phyloP scores from a whole-genome alignment of 1,140 invertebrate genomes.

The Drosophila baimaii region DNA sequence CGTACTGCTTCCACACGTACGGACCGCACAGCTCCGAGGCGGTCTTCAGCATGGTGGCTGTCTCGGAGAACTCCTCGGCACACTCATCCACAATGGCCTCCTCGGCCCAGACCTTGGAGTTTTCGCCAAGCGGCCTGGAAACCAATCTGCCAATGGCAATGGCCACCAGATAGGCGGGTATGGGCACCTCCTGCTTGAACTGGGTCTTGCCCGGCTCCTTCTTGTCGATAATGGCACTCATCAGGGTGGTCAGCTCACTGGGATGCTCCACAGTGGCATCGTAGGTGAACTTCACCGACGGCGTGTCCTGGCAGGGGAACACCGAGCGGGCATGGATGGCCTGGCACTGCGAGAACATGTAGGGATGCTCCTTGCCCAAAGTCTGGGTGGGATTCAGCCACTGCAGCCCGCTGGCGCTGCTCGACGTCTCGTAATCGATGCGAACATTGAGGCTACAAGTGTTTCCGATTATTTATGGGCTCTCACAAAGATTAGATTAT shows the following conservation, averaged over 20 bases:
- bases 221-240: slow-evolving; percentile 91
- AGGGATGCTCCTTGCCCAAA: slow-evolving; percentile 93
- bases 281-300: slow-evolving; percentile 95
- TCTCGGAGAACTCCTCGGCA: slow-evolving; percentile 95
- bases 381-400: slow-evolving; percentile 96
- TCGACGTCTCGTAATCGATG: slow-evolving; percentile 91
- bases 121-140: slow-evolving; percentile 90
- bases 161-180: slow-evolving; percentile 92
- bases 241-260: slow-evolving; percentile 91
- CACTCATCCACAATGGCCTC: slow-evolving; percentile 92
- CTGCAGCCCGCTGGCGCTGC: slow-evolving; percentile 92
- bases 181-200: slow-evolving; percentile 91
- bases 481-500: slow-evolving; percentile 60
- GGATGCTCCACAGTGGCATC: slow-evolving; percentile 92
- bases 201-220: slow-evolving; percentile 85
- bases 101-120: slow-evolving; percentile 95
- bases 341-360: slow-evolving; percentile 97
- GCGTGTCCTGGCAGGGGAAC: slow-evolving; percentile 97
- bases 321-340: slow-evolving; percentile 95
- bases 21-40: slow-evolving; percentile 93
- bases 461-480: slow-evolving; percentile 54
- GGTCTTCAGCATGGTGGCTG: slow-evolving; percentile 92
- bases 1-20: slow-evolving; percentile 95
- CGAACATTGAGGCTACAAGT: slow-evolving; percentile 86
- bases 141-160: slow-evolving; percentile 94